These are phyloP conservation scores for Montifringilla adamsi DNA, from an alignment of 2,113 vertebrate species.

Conservation along the genomic window DNA sequence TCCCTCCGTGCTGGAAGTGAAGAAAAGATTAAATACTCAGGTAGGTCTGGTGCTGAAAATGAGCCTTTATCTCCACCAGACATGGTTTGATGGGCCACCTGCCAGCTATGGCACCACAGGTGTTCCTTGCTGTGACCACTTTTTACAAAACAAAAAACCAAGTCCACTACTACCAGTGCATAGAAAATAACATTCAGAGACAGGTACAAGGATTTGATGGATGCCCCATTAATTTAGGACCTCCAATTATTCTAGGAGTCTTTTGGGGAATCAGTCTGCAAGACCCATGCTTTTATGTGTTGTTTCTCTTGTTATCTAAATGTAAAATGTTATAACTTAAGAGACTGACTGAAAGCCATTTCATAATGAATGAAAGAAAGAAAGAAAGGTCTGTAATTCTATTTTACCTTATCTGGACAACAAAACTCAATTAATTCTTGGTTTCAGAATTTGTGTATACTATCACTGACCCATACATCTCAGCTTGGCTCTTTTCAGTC, in stretches of 20 bases:
- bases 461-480: background rate
- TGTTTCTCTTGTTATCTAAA: background rate
- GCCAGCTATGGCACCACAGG: background rate
- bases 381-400: background rate
- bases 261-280: background rate
- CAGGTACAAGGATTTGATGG: background rate
- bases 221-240: background rate
- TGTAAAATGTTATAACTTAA: background rate
- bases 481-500: background rate
- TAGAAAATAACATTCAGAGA: background rate
- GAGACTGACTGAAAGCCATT: background rate
- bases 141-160: background rate
- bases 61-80: background rate
- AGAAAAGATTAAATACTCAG: background rate
- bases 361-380: background rate
- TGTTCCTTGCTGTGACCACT: background rate
- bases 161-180: background rate
- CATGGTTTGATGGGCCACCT: rapidly evolving
- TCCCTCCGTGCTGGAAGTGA: rapidly evolving
- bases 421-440: background rate
- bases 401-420: background rate
- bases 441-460: background rate
- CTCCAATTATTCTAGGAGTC: background rate
- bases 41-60: background rate
- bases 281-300: background rate